Evolutionary conservation across 2,113 vertebrate species (phyloP).

Genomic region (Xenopus tropicalis): UCB_Xtro_10.0 CM004446.2:89636001-89636500

Average conservation of each 20-base stretch:
- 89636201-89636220: slow-evolving; percentile 90
- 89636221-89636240: slow-evolving; percentile 76
- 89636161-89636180: slow-evolving; percentile 80
- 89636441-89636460: slow-evolving; percentile 98
- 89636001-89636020: slow-evolving; percentile 92
- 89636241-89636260: slow-evolving; percentile 88
- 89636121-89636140: slow-evolving; percentile 97
- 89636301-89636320: no score
- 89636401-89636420: slow-evolving; percentile 88
- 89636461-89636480: slow-evolving; percentile 93
- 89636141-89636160: slow-evolving; percentile 90
- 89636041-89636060: slow-evolving; percentile 89
- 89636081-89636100: slow-evolving; percentile 92
- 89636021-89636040: slow-evolving; percentile 93
- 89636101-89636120: slow-evolving; percentile 98
- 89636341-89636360: background rate
- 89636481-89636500: slow-evolving; percentile 89
- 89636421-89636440: slow-evolving; percentile 96
- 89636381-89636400: slow-evolving; percentile 82
- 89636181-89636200: slow-evolving; percentile 89
- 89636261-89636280: slow-evolving; percentile 92
- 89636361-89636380: slow-evolving; percentile 27
- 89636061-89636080: slow-evolving; percentile 94
- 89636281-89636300: no score
- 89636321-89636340: no score